phyloP scores from a whole-genome alignment of 2,797 vertebrate genomes.

The Notolabrus celidotus region DNA sequence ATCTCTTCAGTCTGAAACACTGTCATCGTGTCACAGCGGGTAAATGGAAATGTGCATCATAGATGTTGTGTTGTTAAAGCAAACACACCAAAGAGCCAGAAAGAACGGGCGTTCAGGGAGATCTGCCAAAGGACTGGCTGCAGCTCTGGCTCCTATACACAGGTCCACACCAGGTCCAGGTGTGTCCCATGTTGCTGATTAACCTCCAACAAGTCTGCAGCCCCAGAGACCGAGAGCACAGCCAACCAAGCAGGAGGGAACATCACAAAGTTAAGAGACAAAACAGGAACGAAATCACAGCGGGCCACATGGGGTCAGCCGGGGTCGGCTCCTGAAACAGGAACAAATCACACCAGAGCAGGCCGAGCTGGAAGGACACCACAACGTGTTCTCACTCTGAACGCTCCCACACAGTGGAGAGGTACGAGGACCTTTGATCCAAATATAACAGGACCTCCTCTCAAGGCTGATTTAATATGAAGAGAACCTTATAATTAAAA shows the following conservation, averaged over 20 bases:
- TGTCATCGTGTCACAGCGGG: too few relatives aligned
- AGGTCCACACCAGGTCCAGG: background rate
- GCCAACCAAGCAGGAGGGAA: background rate
- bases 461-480: too few relatives aligned
- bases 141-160: background rate
- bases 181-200: background rate
- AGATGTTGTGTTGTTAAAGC: background rate
- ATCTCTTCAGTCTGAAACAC: too few relatives aligned
- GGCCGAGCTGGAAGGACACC: background rate
- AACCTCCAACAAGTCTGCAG: background rate
- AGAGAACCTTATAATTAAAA: too few relatives aligned
- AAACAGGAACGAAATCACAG: background rate
- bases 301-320: background rate
- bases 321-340: background rate
- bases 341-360: too few relatives aligned
- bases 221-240: background rate
- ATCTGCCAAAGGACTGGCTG: background rate
- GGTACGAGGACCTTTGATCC: too few relatives aligned
- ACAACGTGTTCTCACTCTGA: background rate
- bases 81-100: background rate
- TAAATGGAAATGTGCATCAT: too few relatives aligned
- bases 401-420: too few relatives aligned
- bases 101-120: background rate
- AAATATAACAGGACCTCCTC: too few relatives aligned
- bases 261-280: background rate